Evolutionary conservation across 2,797 vertebrate species (phyloP).

Genomic region (Harpagifer antarcticus): DNA sequence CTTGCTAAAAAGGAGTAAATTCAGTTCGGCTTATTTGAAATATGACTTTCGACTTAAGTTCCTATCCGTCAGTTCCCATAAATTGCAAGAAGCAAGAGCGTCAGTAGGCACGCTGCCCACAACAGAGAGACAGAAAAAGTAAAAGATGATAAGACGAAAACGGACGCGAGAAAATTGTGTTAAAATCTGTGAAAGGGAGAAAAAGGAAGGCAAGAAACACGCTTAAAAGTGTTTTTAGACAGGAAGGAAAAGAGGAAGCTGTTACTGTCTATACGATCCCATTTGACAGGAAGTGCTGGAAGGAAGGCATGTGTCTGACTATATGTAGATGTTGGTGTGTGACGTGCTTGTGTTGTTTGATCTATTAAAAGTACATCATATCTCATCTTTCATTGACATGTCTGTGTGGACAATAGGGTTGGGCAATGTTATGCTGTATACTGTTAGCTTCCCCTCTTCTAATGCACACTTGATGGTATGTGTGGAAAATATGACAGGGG

Average conservation of each 20-base stretch:
- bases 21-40: conserved; percentile 13
- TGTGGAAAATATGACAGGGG: conserved; percentile 26
- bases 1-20: neutral
- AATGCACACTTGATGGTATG: neutral
- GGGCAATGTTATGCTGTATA: too few species aligned
- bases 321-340: conserved; percentile 4
- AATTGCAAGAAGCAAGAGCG: neutral
- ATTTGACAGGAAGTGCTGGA: conserved; percentile 36
- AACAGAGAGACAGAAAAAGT: neutral
- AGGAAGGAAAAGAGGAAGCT: conserved; percentile 53
- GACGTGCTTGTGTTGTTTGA: conserved; percentile 4
- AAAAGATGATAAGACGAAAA: neutral
- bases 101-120: neutral
- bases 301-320: conserved; percentile 22
- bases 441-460: too few species aligned
- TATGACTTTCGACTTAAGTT: neutral
- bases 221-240: conserved; percentile 34
- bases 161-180: neutral
- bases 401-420: neutral
- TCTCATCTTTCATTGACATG: neutral
- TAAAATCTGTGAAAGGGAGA: conserved; percentile 23
- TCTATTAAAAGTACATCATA: neutral
- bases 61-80: neutral
- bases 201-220: conserved; percentile 17
- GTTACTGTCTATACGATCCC: conserved; percentile 40